A percentile compares a stretch with the other conserved stretches of the same genome.
phyloP scores from a whole-genome alignment of 1,140 invertebrate genomes.

The Prorops nasuta region DNA sequence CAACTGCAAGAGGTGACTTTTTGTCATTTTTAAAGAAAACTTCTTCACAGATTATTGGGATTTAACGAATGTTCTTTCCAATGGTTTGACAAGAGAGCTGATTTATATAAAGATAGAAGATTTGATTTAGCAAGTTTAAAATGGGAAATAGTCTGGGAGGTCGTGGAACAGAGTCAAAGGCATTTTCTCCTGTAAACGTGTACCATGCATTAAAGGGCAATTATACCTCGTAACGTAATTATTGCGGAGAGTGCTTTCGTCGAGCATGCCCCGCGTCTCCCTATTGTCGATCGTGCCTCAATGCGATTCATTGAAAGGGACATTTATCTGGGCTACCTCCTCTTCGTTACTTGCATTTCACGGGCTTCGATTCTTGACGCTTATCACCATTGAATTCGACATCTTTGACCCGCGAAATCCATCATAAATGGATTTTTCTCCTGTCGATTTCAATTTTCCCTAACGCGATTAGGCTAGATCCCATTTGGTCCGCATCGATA shows the following conservation, averaged over 20 bases:
- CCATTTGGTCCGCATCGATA: not conserved
- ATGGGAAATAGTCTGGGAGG: no score
- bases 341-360: not conserved
- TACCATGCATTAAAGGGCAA: slow-evolving; percentile 34
- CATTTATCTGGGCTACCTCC: slow-evolving; percentile 14
- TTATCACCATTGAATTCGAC: not conserved
- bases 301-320: slow-evolving; percentile 26
- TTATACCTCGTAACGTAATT: slow-evolving; percentile 40
- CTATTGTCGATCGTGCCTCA: no score
- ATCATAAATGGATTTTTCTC: no score
- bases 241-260: slow-evolving; percentile 32
- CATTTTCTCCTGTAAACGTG: slow-evolving; percentile 21
- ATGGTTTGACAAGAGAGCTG: no score
- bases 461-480: not conserved
- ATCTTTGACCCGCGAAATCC: no score
- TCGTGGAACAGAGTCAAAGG: no score
- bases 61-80: no score
- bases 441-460: not conserved
- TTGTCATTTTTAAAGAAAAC: no score
- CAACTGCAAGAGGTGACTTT: slow-evolving; percentile 70
- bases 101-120: no score
- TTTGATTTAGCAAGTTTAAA: no score
- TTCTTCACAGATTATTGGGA: no score
- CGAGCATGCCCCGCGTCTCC: no score
- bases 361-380: slow-evolving; percentile 2